Conservation (phyloP, 2,113 vertebrate species). For the Rostratula benghalensis region DNA sequence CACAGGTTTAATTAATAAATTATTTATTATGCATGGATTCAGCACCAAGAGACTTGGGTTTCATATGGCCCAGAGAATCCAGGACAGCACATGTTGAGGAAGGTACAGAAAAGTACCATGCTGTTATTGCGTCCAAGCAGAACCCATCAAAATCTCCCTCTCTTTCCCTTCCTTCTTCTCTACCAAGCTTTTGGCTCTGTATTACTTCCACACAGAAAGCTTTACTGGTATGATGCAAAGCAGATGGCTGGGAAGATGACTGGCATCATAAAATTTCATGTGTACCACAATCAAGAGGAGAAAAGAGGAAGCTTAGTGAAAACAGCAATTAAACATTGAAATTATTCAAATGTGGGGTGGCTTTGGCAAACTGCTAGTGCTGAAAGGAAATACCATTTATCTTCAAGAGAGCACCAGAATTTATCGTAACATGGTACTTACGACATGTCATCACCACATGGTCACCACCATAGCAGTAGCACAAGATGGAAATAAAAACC, state of each 20-base stretch:
- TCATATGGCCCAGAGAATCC: neutral
- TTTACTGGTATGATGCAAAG: neutral
- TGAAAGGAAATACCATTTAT: neutral
- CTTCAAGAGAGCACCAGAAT: neutral
- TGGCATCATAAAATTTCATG: neutral
- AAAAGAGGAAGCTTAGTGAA: neutral
- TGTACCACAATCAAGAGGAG: neutral
- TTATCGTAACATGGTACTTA: neutral
- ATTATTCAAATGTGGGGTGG: neutral
- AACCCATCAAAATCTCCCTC: neutral
- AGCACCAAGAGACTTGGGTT: neutral
- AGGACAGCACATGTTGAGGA: neutral
- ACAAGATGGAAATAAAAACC: neutral
- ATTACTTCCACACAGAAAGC: neutral
- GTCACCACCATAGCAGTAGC: neutral
- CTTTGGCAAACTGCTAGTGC: neutral
- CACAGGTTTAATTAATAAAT: neutral
- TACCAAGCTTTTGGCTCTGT: neutral
- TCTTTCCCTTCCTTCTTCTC: neutral
- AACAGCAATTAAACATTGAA: neutral
- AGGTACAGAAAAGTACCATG: neutral
- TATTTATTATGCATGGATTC: neutral
- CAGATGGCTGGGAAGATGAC: neutral
- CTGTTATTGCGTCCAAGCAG: neutral
- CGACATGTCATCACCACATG: neutral